Evolutionary conservation across 1,140 invertebrate species (phyloP).

Genomic region (Orius laevigatus): DNA sequence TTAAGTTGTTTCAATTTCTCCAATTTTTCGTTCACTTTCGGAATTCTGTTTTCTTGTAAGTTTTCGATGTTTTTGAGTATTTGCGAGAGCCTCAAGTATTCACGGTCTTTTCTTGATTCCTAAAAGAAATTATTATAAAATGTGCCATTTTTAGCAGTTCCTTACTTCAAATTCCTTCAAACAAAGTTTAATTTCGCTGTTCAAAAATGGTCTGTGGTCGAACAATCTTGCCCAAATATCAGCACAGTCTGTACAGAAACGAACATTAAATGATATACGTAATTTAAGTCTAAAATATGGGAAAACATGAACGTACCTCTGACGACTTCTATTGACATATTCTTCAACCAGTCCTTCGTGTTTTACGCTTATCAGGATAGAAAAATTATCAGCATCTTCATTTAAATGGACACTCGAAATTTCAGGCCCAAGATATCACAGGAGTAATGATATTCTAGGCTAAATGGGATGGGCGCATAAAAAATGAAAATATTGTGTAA

Average conservation of each 20-base stretch:
- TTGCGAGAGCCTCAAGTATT: constrained; percentile 60
- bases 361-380: no score
- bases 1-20: constrained; percentile 42
- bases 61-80: constrained; percentile 61
- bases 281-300: no score
- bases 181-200: constrained; percentile 67
- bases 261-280: no score
- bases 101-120: constrained; percentile 56
- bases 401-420: no score
- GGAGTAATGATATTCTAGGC: no score
- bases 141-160: not conserved
- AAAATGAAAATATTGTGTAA: no score
- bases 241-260: constrained; percentile 43
- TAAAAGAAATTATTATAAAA: constrained; percentile 24
- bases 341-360: no score
- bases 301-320: no score
- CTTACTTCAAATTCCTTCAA: constrained; percentile 66
- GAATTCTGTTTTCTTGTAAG: constrained; percentile 51
- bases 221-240: constrained; percentile 69
- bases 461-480: no score
- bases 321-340: no score
- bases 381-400: no score
- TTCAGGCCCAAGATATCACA: no score
- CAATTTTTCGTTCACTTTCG: constrained; percentile 40
- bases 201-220: constrained; percentile 66